Percentiles rank a stretch among this genome's conserved stretches.
These are phyloP conservation scores for Theodoxus fluviatilis DNA, from an alignment of 2,888 invertebrate species.

Conservation along the genomic window DNA sequence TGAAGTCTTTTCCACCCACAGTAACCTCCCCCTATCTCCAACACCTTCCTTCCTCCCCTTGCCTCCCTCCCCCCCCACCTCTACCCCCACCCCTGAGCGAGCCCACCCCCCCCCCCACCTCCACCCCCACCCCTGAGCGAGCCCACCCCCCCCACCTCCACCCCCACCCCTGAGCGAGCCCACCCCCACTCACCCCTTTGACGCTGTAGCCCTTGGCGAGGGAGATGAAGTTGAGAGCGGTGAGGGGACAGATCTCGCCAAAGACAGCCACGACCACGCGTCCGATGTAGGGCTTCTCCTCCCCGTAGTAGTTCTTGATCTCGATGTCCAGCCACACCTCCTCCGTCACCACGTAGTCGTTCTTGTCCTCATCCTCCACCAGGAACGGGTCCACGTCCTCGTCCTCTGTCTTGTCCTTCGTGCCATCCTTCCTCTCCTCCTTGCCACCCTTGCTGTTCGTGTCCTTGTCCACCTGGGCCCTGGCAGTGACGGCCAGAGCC, in stretches of 20 bases:
- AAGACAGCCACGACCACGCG: constrained; percentile 39
- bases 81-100: too few relatives aligned
- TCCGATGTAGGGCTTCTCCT: constrained; percentile 32
- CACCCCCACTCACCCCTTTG: constrained; percentile 30
- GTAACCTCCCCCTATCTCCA: too few relatives aligned
- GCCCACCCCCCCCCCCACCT: too few relatives aligned
- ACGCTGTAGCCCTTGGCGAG: constrained; percentile 41
- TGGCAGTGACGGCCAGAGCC: constrained; percentile 6
- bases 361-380: too few relatives aligned
- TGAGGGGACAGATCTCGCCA: constrained; percentile 40
- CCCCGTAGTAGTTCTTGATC: constrained; percentile 40
- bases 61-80: too few relatives aligned
- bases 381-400: too few relatives aligned
- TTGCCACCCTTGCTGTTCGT: background rate
- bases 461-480: background rate
- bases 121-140: too few relatives aligned
- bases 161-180: background rate
- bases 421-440: background rate
- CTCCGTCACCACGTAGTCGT: constrained; percentile 45
- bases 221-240: constrained; percentile 41
- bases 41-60: too few relatives aligned
- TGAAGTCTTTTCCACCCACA: too few relatives aligned
- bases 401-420: background rate
- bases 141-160: background rate
- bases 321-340: constrained; percentile 56